A percentile compares a stretch with the other conserved stretches of the same genome.
Conservation (phyloP, 2,113 vertebrate species). For the Mionectes macconnelli region DNA sequence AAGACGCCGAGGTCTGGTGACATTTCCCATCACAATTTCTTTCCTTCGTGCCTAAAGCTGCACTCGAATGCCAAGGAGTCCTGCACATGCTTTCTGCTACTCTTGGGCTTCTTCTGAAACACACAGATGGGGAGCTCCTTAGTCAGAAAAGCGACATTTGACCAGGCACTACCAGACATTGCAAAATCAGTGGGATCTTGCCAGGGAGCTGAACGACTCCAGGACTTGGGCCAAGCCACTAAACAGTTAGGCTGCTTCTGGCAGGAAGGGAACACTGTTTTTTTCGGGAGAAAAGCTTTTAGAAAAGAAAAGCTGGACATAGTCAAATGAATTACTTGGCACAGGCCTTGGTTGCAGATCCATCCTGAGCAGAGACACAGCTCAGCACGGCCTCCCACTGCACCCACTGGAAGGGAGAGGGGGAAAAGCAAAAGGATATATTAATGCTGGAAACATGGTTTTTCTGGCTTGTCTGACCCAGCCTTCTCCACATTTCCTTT, state of each 20-base stretch:
- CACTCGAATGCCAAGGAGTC: not conserved
- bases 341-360: not conserved
- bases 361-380: not conserved
- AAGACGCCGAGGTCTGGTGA: not conserved
- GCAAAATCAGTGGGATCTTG: not conserved
- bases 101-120: not conserved
- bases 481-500: not conserved
- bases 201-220: not conserved
- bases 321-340: not conserved
- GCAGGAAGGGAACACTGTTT: not conserved
- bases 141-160: not conserved
- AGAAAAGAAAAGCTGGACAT: not conserved
- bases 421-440: not conserved
- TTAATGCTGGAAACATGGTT: not conserved
- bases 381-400: not conserved
- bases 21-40: not conserved
- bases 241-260: not conserved
- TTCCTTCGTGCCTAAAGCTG: not conserved
- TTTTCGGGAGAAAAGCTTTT: not conserved
- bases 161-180: not conserved
- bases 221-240: not conserved
- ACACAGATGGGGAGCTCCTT: not conserved
- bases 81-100: not conserved
- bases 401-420: not conserved
- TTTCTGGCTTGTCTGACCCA: not conserved